Base-by-base conservation (phyloP, 2,888 invertebrate species). In the Keiferia lycopersicella region DNA sequence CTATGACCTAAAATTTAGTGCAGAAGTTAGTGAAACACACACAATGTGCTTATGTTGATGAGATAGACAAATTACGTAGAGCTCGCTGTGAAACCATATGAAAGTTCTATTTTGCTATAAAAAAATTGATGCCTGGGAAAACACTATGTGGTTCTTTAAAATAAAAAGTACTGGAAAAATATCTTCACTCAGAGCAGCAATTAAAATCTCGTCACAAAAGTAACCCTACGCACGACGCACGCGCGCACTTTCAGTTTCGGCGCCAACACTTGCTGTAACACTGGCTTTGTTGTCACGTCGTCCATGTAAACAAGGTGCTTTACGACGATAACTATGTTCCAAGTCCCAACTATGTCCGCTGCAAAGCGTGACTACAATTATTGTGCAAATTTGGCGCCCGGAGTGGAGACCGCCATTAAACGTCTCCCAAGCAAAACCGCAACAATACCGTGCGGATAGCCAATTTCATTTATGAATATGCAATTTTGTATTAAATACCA, bases 191-290 rank as follows among this genome's bases (percentile, higher is more conserved):
- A 20, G 10, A 12, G 8, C 3, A 10, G 1, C 8, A 11, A 14
- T n/a, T 26, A 34, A 56, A 56, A 10, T 0, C n/a, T 14, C 22
- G 56, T 16, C n/a, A 56, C n/a, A 56, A n/a, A 26, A 56, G 30
- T 30, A 56, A 56, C 56, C 56, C 56, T 56, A 34, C 30, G 53
- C 53, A 51, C 26, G 22, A 26, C 76, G 78, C 76, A 78, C 76
- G 75, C 70, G 73, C 71, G 80, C 79, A 86, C 86, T 86, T 84
- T 86, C 86, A 72, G 71, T 86, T 84, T 86, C 84, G 78, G 79
- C 74, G 72, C 74, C 73, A 79, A 69, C 75, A 74, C 68, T 78
- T 71, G 70, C 75, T 78, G 78, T 83, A 73, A 74, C 69, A 72
- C 71, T 69, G 70, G 67, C 73, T 76, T 77, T 78, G 74, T 78